A percentile compares a stretch with the other conserved stretches of the same genome.
Conservation (phyloP, 1,140 invertebrate genomes). For the Papilio polyxenes region DNA sequence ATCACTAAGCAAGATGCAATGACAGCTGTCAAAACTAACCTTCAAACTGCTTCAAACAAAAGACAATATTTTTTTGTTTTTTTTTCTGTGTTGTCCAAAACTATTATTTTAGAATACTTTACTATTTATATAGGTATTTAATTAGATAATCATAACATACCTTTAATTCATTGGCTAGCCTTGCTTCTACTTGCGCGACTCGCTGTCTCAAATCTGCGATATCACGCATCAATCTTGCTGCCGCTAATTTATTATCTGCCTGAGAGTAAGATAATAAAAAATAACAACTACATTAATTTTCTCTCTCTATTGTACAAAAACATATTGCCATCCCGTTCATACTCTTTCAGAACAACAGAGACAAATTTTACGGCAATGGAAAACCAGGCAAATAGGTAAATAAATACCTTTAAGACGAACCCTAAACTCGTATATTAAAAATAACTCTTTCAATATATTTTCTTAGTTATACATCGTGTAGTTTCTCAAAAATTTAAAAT, state of each 20-base stretch:
- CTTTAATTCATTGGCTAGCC: conserved; percentile 72
- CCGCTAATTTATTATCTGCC: conserved; percentile 77
- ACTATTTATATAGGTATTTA: background rate
- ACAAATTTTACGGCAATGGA: too few relatives aligned
- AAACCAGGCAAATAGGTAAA: background rate
- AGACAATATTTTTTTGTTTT: background rate
- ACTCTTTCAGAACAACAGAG: too few relatives aligned
- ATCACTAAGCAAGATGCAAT: background rate
- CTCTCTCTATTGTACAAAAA: background rate
- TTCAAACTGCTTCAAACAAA: background rate
- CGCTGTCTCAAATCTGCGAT: conserved; percentile 74
- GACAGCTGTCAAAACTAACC: background rate
- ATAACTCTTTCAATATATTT: too few relatives aligned
- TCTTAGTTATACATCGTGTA: too few relatives aligned
- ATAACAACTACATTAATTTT: background rate
- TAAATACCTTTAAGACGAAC: too few relatives aligned
- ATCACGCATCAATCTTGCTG: conserved; percentile 75
- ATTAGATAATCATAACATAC: conserved; percentile 49
- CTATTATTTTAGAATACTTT: background rate
- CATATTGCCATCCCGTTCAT: background rate
- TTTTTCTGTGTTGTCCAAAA: background rate
- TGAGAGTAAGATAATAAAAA: conserved; percentile 42
- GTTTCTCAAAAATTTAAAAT: too few relatives aligned
- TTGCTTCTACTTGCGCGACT: conserved; percentile 68
- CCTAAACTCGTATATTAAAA: too few relatives aligned